Percentiles rank a stretch among this genome's conserved stretches.
phyloP scores from a whole-genome alignment of 2,888 invertebrate species.

The Scaptomyza polygonia region DNA sequence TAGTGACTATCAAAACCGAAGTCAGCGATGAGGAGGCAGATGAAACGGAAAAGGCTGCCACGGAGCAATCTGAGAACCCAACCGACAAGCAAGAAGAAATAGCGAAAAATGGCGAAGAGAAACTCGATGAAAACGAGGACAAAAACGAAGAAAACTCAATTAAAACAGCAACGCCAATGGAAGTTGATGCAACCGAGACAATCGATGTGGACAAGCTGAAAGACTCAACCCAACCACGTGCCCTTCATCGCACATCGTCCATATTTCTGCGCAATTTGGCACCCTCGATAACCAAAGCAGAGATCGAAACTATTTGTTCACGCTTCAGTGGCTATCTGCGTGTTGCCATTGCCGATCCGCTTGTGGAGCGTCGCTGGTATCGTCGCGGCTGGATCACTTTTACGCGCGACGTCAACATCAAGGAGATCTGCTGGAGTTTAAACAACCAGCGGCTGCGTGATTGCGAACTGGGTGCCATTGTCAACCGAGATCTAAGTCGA shows the following conservation, averaged over 20 bases:
- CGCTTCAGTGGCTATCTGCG: slow-evolving; percentile 96
- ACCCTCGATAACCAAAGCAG: slow-evolving; percentile 97
- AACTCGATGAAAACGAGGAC: slow-evolving; percentile 14
- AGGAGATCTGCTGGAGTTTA: slow-evolving; percentile 99
- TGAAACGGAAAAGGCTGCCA: background rate
- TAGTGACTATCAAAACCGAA: slow-evolving; percentile 45
- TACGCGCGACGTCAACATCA: slow-evolving; percentile 97
- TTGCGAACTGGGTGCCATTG: slow-evolving; percentile 89
- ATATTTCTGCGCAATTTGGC: slow-evolving; percentile 98
- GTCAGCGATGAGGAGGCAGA: slow-evolving; percentile 20
- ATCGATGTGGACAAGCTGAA: slow-evolving; percentile 85
- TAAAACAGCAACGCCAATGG: background rate
- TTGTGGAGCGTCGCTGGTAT: slow-evolving; percentile 97
- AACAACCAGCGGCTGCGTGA: slow-evolving; percentile 92
- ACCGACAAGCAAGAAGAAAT: slow-evolving; percentile 5
- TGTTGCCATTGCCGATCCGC: slow-evolving; percentile 98
- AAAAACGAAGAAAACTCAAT: slow-evolving; percentile 56
- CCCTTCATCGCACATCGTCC: slow-evolving; percentile 97
- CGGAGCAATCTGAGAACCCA: slow-evolving; percentile 68
- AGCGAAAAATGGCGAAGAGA: slow-evolving; percentile 53
- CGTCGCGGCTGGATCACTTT: slow-evolving; percentile 99
- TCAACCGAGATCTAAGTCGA: slow-evolving; percentile 97
- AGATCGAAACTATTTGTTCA: slow-evolving; percentile 97
- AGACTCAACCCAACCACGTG: slow-evolving; percentile 86
- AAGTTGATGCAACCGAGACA: slow-evolving; percentile 73